Percentiles rank a stretch among this genome's conserved stretches.
Conservation (phyloP, 2,113 vertebrate species). For the Phoenicopterus ruber region DNA sequence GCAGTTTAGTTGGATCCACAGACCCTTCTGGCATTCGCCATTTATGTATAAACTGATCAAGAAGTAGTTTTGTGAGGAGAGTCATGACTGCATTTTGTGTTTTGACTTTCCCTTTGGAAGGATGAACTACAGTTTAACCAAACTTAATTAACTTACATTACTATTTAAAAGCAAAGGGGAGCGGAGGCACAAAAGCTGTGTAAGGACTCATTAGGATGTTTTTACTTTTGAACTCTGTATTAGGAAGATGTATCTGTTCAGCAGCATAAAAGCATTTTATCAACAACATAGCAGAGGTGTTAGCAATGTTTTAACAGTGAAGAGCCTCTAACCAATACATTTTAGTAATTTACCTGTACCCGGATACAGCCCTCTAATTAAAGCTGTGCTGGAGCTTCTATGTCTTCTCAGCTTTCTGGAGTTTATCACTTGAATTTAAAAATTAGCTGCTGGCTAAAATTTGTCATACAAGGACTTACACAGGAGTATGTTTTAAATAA, state of each 20-base stretch:
- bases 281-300: neutral
- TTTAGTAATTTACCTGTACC: neutral
- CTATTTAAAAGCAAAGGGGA: neutral
- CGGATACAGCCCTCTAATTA: neutral
- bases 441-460: slow-evolving; percentile 41
- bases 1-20: neutral
- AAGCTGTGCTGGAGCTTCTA: neutral
- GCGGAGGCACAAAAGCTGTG: neutral
- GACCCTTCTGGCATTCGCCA: neutral
- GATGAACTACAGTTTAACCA: neutral
- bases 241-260: neutral
- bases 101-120: neutral
- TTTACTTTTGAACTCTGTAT: neutral
- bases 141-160: neutral
- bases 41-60: neutral
- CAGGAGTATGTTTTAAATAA: slow-evolving; percentile 10
- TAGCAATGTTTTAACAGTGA: neutral
- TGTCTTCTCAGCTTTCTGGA: neutral
- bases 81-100: neutral
- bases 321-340: neutral
- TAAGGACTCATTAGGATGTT: neutral
- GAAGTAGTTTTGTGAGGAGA: neutral
- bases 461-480: slow-evolving; percentile 15
- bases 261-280: neutral
- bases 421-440: slow-evolving; percentile 8